These are phyloP conservation scores for Drosophila mimica DNA, from an alignment of 2,888 invertebrate species.

Conservation along the genomic window DNA sequence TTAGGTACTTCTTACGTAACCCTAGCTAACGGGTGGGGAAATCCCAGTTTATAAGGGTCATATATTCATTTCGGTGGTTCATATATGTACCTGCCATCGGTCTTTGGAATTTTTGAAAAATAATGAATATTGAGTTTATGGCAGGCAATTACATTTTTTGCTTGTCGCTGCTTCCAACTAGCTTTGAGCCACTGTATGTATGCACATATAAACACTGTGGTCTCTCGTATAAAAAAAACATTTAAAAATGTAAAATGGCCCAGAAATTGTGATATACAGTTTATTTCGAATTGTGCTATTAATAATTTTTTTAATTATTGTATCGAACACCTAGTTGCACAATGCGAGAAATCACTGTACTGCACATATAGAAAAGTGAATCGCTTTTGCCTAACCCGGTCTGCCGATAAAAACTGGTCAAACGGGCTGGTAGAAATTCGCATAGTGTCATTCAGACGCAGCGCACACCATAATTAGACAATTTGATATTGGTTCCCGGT, in stretches of 20 bases:
- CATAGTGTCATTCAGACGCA: slow-evolving; percentile 19
- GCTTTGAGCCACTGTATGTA: too few relatives aligned
- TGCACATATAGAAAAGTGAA: slow-evolving; percentile 17
- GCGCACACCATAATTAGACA: slow-evolving; percentile 25
- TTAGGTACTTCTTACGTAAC: too few relatives aligned
- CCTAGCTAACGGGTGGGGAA: too few relatives aligned
- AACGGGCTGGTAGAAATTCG: slow-evolving; percentile 13
- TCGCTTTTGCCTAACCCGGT: slow-evolving; percentile 22
- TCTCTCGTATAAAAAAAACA: not conserved
- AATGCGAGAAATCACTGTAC: not conserved
- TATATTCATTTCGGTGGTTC: too few relatives aligned
- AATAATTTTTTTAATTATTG: not conserved
- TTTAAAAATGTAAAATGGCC: not conserved
- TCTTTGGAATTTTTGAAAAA: too few relatives aligned
- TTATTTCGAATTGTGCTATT: not conserved
- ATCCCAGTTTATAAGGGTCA: too few relatives aligned
- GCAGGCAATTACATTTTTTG: too few relatives aligned
- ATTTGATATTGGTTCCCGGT: slow-evolving; percentile 10
- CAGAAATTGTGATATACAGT: not conserved
- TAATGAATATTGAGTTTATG: too few relatives aligned
- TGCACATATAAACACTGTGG: not conserved
- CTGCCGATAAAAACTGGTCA: slow-evolving; percentile 45
- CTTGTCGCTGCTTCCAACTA: too few relatives aligned
- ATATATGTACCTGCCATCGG: too few relatives aligned
- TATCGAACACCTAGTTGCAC: not conserved